Base-by-base conservation (phyloP, 2,797 vertebrate genomes). In the Meda fulgida region DNA sequence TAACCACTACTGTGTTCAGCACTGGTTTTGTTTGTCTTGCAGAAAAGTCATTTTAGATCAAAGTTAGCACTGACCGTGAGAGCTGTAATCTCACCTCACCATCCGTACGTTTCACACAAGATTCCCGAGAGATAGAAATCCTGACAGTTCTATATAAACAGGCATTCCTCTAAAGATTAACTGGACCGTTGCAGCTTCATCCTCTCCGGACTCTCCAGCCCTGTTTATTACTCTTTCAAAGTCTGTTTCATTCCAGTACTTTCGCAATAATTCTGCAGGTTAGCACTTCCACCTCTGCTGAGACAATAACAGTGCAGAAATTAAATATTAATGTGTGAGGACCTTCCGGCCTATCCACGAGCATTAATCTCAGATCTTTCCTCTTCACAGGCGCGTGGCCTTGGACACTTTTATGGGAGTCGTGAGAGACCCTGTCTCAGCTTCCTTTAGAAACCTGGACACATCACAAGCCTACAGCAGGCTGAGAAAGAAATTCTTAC, bases 311-410 rank as follows among this genome's bases (percentile, higher is more conserved):
- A 92, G 93, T 87, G 19, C 5, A 38, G 89, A 87, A 67, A 91
- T 93, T 93, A 91, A 94, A 94, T 95, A 94, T 94, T 94, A 93
- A 94, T 93, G 91, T 63, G 75, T 87, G 78, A 88, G 89, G 92
- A 91, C 93, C 89, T 92, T 91, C 91, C 13, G 81, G 89, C 89
- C 87, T 91, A 91, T 90, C 92, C 89, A 73, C 88, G 89, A 92
- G 93, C 91, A 93, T 94, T 94, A 92, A 93, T 94, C 93, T 93
- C 91, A 91, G 92, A 92, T 88, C 88, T 89, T 89, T 92, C 81
- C 89, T 88, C 92, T 65, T 77, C 73, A 86, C 91, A 93, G 91
- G 91, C 92, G 89, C 58, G 90, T 89, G 90, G 91, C 82, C 91
- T 92, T 92, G 91, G 88, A 92, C 88, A 87, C 90, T 84, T 87